Conservation (phyloP, 1,140 invertebrate genomes). For the Drosophila leontia region DNA sequence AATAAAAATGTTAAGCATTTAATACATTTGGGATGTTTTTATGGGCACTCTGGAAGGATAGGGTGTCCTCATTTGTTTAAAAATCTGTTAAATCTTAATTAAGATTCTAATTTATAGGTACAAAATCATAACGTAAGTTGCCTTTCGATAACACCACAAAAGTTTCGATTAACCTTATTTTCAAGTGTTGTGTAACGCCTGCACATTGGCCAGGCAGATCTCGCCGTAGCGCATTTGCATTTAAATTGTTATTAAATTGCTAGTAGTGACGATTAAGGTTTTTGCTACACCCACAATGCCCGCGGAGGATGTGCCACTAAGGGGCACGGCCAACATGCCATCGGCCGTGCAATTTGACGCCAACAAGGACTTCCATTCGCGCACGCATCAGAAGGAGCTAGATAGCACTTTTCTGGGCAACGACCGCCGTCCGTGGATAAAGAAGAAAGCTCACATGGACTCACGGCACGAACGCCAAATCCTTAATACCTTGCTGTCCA, state of each 20-base stretch:
- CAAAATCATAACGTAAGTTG: background rate
- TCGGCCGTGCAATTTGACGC: slow-evolving; percentile 50
- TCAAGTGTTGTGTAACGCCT: slow-evolving; percentile 7
- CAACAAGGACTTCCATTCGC: slow-evolving; percentile 57
- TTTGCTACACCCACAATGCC: slow-evolving; percentile 31
- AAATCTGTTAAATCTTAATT: background rate
- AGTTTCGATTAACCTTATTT: background rate
- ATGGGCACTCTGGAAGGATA: background rate
- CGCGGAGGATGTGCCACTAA: slow-evolving; percentile 40
- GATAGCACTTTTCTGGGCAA: slow-evolving; percentile 55
- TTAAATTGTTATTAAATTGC: slow-evolving; percentile 24
- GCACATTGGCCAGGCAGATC: background rate
- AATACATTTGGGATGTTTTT: background rate
- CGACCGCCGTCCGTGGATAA: slow-evolving; percentile 35
- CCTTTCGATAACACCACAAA: background rate
- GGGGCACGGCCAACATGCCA: slow-evolving; percentile 11
- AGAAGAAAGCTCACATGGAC: slow-evolving; percentile 2
- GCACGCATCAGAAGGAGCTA: slow-evolving; percentile 46
- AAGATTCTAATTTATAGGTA: background rate
- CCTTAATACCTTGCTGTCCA: slow-evolving; percentile 31
- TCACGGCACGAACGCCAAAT: slow-evolving; percentile 36
- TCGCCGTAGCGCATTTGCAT: slow-evolving; percentile 11
- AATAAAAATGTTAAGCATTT: slow-evolving; percentile 45
- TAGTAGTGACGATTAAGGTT: background rate
- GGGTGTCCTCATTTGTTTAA: too few relatives aligned